Conservation (phyloP, 2,797 vertebrate genomes). For the Schizopygopsis malacanthus region DNA sequence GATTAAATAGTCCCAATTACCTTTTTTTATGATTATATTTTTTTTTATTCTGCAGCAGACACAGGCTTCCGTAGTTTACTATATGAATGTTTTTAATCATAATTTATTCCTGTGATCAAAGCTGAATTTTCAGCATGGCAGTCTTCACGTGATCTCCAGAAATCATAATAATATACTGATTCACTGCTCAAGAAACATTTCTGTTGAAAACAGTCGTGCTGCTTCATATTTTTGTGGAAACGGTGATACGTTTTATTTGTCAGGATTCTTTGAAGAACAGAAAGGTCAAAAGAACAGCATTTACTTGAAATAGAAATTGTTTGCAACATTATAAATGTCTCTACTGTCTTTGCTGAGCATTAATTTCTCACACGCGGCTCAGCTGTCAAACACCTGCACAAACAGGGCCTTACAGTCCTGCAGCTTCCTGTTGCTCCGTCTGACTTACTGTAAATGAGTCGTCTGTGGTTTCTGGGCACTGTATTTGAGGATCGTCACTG, state of each 20-base stretch:
- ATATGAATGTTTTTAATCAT: neutral
- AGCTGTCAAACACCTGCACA: constrained; percentile 27
- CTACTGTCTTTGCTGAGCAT: neutral
- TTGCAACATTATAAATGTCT: neutral
- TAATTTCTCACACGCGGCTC: neutral
- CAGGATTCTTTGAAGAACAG: neutral
- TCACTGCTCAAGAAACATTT: neutral
- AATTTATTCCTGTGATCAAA: neutral
- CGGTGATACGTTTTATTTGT: neutral
- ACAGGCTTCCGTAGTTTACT: neutral
- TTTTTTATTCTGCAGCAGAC: neutral
- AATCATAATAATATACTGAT: neutral
- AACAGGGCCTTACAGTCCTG: neutral
- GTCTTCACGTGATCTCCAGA: neutral
- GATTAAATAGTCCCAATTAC: neutral
- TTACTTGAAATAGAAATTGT: neutral
- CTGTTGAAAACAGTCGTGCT: neutral
- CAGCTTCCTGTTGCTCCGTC: neutral
- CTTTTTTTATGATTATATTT: neutral
- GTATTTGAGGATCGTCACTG: neutral
- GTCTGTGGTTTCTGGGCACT: neutral
- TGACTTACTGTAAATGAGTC: neutral
- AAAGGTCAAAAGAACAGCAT: neutral
- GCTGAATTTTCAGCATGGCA: neutral
- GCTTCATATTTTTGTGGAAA: neutral